Conservation (phyloP, 2,888 invertebrate species). For the Drosophila cognata region DNA sequence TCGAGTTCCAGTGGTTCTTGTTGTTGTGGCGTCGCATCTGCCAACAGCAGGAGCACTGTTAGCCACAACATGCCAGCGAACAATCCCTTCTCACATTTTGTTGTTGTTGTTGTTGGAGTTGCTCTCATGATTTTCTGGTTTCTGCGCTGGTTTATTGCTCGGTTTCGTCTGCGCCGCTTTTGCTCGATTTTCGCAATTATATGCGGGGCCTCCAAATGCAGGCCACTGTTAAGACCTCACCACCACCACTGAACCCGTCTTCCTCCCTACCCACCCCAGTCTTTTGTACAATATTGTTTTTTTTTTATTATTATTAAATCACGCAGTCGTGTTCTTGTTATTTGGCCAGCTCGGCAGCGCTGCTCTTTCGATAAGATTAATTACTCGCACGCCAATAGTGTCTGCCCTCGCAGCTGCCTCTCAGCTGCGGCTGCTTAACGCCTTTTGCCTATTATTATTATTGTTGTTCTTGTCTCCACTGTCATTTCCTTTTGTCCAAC, state of each 20-base stretch:
- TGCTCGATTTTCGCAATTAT: constrained; percentile 58
- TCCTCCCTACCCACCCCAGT: neutral
- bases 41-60: neutral
- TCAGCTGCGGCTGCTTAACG: constrained; percentile 20
- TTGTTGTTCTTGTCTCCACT: constrained; percentile 5
- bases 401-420: constrained; percentile 14
- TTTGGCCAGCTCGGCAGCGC: constrained; percentile 54
- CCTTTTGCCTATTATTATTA: constrained; percentile 1
- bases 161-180: constrained; percentile 45
- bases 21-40: neutral
- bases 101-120: neutral
- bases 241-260: neutral
- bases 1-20: neutral
- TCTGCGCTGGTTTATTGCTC: constrained; percentile 37
- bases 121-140: constrained; percentile 15
- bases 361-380: constrained; percentile 69
- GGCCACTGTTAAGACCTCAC: constrained; percentile 2
- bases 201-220: constrained; percentile 33
- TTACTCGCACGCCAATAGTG: constrained; percentile 46
- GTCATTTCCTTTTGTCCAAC: constrained; percentile 43
- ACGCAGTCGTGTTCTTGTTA: constrained; percentile 51
- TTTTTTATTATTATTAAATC: constrained; percentile 62
- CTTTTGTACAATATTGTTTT: constrained; percentile 39
- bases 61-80: neutral
- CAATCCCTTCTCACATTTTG: constrained; percentile 3